These are phyloP conservation scores for Tyria jacobaeae DNA, from an alignment of 2,888 invertebrate species.

Conservation along the genomic window DNA sequence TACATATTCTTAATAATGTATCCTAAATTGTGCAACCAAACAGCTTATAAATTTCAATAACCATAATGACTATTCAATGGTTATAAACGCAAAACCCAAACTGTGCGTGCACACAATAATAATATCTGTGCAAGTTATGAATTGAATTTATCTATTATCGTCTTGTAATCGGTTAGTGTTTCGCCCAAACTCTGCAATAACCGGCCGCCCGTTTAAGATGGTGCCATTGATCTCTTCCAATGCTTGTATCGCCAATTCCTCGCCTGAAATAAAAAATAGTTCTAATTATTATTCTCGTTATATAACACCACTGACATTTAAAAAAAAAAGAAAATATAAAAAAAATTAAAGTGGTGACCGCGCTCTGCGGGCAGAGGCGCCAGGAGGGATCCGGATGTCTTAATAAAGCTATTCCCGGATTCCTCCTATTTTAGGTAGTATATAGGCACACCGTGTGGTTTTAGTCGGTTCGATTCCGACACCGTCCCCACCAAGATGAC, in stretches of 20 bases:
- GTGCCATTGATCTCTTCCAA: conserved; percentile 83
- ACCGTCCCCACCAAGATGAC: no score
- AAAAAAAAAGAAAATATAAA: no score
- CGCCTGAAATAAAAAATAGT: conserved; percentile 66
- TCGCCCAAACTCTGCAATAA: conserved; percentile 78
- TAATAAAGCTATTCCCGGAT: no score
- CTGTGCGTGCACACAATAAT: conserved; percentile 3
- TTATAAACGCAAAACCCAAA: background rate
- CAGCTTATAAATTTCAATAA: background rate
- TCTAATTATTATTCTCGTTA: no score
- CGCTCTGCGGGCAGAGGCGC: no score
- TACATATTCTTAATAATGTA: background rate
- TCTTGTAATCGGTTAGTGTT: conserved; percentile 48
- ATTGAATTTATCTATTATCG: conserved; percentile 19
- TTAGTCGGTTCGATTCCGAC: no score
- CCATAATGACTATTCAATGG: background rate
- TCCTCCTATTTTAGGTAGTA: no score
- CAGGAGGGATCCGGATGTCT: no score
- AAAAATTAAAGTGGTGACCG: no score
- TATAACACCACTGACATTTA: no score
- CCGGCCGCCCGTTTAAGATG: conserved; percentile 79
- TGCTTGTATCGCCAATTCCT: conserved; percentile 78
- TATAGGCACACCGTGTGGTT: no score
- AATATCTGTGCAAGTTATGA: conserved; percentile 6
- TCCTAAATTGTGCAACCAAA: background rate